Base-by-base conservation (phyloP, 2,797 vertebrate species). In the Eidolon dupreanum region DNA sequence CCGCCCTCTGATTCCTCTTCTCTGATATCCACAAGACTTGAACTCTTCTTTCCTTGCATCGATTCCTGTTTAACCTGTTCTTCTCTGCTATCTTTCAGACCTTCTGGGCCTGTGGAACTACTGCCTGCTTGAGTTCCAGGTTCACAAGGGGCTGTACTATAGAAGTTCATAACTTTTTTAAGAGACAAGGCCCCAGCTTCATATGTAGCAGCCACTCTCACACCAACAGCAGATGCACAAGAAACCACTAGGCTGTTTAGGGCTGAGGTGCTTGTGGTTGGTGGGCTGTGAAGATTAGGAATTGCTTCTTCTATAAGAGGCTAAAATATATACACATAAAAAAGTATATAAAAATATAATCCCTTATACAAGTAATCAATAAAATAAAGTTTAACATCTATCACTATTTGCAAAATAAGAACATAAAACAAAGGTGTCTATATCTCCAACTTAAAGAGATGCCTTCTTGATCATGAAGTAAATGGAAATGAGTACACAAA, bases 11-110 rank as follows among this genome's bases (percentile, higher is more conserved):
- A 99, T 96, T 99, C 99, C 92, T 99, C 99, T 97, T 99, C 99
- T 41, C 99, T 99, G 97, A 99, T 99, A 97, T 99, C 99, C 66
- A 99, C 99, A 1, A 99, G 99, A 98, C 99, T 99, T 97, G 99
- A 99, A 98, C 99, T 99, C 98, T 99, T 99, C 99, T 99, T 99
- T 15, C 99, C 99, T 97, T 99, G 99, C 98, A 99, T 98, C 2
- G 99, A 99, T 81, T 99, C 99, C 97, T 98, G 98, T 75, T 98
- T 99, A 51, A 99, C 98, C 94, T 99, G 99, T 81, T 99, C 99
- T 94, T 99, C 98, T 91, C 98, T 96, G 97, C 98, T 98, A 93
- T 99, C 92, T 97, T 98, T 96, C 79, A 98, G 91, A 36, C 98
- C 97, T 77, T 99, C 98, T 0, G 98, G 96, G 90, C 98, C 98